Evolutionary conservation across 1,140 invertebrate genomes (phyloP), one percentile per base, ranked within the genome.

Genomic region (Lerema accius): DNA sequence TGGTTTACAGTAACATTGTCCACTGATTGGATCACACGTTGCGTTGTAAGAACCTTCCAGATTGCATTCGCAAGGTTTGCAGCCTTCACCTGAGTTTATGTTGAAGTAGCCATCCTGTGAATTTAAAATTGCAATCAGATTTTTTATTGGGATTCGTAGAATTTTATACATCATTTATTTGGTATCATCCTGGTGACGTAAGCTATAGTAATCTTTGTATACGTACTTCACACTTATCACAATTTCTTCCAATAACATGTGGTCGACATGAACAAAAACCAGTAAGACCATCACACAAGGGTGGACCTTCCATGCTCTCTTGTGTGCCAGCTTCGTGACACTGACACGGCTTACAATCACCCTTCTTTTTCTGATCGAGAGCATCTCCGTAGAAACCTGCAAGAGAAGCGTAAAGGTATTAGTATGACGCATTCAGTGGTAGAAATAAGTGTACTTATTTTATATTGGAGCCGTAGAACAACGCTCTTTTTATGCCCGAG

Each of bases 261-360:
- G 94, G 93, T 59, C 96, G 95, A 84, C 98, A 99, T 0, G 93
- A 91, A 73, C 98, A 99, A 72, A 96, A 95, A 0, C 89, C 89
- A 3, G 84, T 89, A 0, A 95, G 90, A 69, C 96, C 95, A 76
- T 97, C 95, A 75, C 97, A 98, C 14, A 95, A 92, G 0, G 94
- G 93, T 11, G 94, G 92, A n/a, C 95, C 95, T 65, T 94, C 92
- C 26, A 93, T 90, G 6, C 93, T 92, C 80, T 95, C 94, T 35
- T 95, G 78, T 0, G 97, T 98, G 6, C 98, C 98, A 0, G 93
- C 92, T 0, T 92, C 91, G 74, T 96, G 95, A 85, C 98, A 99
- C 73, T 95, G 93, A 81, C 98, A 99, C 10, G 94, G 93, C 84
- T 97, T 95, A 79, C 98, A 99, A 69, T 98, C 95, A 45, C 98